Percentiles rank a stretch among this genome's conserved stretches.
These are phyloP conservation scores for Ormyrus pomaceus DNA, from an alignment of 2,888 invertebrate species.

Conservation along the genomic window DNA sequence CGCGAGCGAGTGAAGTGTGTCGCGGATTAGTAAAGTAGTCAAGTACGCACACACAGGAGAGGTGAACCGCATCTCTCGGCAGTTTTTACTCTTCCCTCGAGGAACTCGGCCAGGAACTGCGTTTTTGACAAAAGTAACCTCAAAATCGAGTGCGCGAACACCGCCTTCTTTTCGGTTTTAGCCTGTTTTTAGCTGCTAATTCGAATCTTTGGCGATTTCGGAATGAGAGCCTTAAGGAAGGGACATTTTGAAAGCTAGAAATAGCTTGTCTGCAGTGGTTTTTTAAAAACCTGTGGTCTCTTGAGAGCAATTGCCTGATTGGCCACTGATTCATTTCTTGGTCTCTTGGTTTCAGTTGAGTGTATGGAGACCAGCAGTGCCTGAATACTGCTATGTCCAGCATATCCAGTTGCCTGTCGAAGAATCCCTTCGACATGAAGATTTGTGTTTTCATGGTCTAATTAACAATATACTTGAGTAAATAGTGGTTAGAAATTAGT, in stretches of 20 bases:
- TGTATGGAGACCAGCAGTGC: neutral
- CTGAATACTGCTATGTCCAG: conserved; percentile 17
- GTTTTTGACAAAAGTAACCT: conserved; percentile 31
- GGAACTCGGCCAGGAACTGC: conserved; percentile 5
- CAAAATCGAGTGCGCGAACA: conserved; percentile 34
- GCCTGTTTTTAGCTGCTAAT: neutral
- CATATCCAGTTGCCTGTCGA: conserved; percentile 17
- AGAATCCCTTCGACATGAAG: conserved; percentile 40
- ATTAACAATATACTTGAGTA: conserved; percentile 29
- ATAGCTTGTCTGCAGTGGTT: too few relatives aligned
- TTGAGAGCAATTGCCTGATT: neutral
- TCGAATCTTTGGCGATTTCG: neutral
- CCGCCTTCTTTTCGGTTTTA: conserved; percentile 21
- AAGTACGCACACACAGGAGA: conserved; percentile 1
- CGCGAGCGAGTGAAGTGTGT: conserved; percentile 43
- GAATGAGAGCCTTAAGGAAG: too few relatives aligned
- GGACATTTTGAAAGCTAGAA: too few relatives aligned
- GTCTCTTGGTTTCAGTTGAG: conserved; percentile 45
- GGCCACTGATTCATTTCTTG: neutral
- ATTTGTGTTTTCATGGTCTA: conserved; percentile 50
- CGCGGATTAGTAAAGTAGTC: conserved; percentile 41
- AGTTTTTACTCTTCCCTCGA: neutral
- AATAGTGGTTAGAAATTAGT: conserved; percentile 59
- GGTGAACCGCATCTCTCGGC: neutral
- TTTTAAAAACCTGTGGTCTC: too few relatives aligned